A percentile compares a stretch with the other conserved stretches of the same genome.
phyloP scores from a whole-genome alignment of 1,140 invertebrate genomes.

The Saccostrea glomerata region DNA sequence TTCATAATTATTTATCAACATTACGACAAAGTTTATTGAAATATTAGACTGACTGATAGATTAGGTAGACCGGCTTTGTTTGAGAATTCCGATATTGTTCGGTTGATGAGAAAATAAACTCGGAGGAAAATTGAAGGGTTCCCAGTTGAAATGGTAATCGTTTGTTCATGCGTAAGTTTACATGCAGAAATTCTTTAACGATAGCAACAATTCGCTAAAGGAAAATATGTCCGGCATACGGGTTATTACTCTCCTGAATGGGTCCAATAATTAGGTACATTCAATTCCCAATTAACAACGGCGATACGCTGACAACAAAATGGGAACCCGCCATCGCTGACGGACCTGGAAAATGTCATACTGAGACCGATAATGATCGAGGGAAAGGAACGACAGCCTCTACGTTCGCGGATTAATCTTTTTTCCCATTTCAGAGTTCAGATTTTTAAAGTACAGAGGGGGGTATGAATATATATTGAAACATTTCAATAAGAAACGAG shows the following conservation, averaged over 20 bases:
- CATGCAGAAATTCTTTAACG: background rate
- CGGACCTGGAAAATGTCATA: background rate
- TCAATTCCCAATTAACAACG: conserved; percentile 14
- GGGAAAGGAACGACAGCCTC: background rate
- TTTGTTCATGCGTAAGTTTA: background rate
- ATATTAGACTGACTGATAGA: no score
- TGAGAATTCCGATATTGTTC: background rate
- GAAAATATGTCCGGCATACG: background rate
- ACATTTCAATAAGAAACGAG: conserved; percentile 13
- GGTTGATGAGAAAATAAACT: background rate
- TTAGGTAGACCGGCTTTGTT: background rate
- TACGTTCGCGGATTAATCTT: background rate
- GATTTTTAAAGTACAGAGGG: background rate
- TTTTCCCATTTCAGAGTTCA: background rate
- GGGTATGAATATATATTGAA: conserved; percentile 1
- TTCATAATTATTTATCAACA: no score
- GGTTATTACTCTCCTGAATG: background rate
- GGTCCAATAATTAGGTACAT: conserved; percentile 7
- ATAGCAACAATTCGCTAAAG: background rate
- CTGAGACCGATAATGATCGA: background rate
- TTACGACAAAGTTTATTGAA: no score
- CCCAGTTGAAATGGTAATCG: background rate
- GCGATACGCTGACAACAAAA: background rate
- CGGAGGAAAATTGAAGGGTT: background rate
- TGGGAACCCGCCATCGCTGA: background rate